Conservation (phyloP, 2,888 invertebrate genomes). For the Aproaerema taeniolella region DNA sequence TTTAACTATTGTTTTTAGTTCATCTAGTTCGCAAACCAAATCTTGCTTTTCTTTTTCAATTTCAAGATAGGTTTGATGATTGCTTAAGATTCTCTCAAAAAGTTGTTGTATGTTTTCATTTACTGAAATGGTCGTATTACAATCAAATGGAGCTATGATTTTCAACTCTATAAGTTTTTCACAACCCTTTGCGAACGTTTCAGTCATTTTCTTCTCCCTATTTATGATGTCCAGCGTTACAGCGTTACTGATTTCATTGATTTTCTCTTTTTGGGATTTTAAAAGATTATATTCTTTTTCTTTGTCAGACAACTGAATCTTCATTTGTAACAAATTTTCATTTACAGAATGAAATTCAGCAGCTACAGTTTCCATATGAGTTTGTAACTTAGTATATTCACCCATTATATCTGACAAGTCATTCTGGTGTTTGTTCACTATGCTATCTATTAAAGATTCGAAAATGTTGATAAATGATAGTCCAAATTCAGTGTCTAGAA, state of each 20-base stretch:
- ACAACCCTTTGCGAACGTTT: conserved; percentile 36
- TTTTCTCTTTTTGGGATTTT: conserved; percentile 44
- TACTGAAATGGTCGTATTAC: conserved; percentile 33
- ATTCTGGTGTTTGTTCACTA: conserved; percentile 34
- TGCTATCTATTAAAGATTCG: conserved; percentile 34
- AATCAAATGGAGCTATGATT: conserved; percentile 30
- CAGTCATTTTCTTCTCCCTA: conserved; percentile 44
- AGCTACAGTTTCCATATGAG: conserved; percentile 32
- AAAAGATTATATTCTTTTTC: conserved; percentile 49
- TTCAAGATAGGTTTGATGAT: not conserved
- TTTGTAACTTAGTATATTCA: conserved; percentile 34
- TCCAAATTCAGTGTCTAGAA: conserved; percentile 45
- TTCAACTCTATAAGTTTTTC: conserved; percentile 36
- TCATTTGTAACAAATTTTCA: conserved; percentile 37
- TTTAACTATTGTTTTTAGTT: conserved; percentile 30
- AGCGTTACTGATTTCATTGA: conserved; percentile 52
- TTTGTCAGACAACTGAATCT: conserved; percentile 39
- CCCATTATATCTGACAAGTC: conserved; percentile 32
- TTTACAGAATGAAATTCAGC: conserved; percentile 38
- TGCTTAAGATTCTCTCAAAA: conserved; percentile 36
- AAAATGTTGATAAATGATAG: conserved; percentile 36
- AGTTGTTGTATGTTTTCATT: conserved; percentile 34
- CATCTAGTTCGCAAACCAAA: conserved; percentile 31
- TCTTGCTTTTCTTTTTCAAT: conserved; percentile 12
- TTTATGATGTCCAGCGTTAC: conserved; percentile 54